Evolutionary conservation across 2,113 vertebrate genomes (phyloP).

Genomic region (Sphaerodactylus townsendi): DNA sequence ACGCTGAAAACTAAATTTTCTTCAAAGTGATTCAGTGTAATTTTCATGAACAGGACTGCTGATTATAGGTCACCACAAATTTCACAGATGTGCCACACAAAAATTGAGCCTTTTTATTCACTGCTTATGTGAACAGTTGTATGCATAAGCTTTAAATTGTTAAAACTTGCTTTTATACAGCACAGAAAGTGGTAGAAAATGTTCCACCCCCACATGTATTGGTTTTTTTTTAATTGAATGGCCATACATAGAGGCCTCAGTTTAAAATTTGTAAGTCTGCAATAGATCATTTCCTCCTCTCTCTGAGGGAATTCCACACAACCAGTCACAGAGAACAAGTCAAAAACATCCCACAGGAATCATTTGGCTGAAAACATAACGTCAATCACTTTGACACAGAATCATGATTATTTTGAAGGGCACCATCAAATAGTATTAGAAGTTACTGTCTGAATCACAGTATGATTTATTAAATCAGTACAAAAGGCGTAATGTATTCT

Average conservation of each 20-base stretch:
- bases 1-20: background rate
- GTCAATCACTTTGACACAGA: background rate
- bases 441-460: fast-evolving
- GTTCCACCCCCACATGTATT: background rate
- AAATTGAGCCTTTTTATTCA: background rate
- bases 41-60: background rate
- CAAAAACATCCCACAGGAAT: background rate
- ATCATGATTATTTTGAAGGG: background rate
- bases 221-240: background rate
- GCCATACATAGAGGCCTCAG: background rate
- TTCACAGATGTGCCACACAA: background rate
- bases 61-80: background rate
- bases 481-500: fast-evolving
- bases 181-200: background rate
- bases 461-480: background rate
- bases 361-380: background rate
- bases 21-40: background rate
- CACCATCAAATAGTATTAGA: background rate
- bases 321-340: background rate
- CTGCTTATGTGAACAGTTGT: fast-evolving
- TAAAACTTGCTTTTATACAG: background rate
- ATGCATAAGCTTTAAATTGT: background rate
- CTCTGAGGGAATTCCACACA: background rate
- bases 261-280: background rate
- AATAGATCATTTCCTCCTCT: background rate